A percentile compares a stretch with the other conserved stretches of the same genome.
Conservation (phyloP, 2,113 vertebrate species). For the Ctenodactylus gundi region DNA sequence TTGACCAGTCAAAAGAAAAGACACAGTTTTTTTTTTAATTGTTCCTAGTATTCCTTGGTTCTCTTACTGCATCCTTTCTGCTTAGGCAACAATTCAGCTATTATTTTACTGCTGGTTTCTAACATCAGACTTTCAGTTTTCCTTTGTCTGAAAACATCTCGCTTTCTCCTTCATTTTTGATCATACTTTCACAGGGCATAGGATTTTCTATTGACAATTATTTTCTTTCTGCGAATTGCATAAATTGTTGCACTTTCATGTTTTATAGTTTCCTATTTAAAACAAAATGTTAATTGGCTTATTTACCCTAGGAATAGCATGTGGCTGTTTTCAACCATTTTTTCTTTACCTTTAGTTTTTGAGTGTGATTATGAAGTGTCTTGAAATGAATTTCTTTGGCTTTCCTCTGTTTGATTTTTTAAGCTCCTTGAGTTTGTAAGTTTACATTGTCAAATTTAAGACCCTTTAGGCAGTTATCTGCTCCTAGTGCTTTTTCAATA, state of each 20-base stretch:
- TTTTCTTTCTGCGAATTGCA: not conserved
- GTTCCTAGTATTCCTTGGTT: not conserved
- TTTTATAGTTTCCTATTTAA: not conserved
- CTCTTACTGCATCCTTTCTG: not conserved
- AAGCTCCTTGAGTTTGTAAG: not conserved
- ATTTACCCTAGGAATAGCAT: not conserved
- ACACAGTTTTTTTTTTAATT: too few species aligned
- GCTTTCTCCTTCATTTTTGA: not conserved
- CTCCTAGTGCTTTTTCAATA: not conserved
- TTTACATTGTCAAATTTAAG: not conserved
- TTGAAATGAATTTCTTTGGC: not conserved
- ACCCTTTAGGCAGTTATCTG: not conserved
- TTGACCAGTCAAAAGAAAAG: too few species aligned
- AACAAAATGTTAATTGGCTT: not conserved
- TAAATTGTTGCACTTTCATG: not conserved
- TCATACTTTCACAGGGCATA: not conserved
- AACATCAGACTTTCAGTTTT: not conserved
- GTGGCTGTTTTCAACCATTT: not conserved
- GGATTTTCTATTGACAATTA: not conserved
- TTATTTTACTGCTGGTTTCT: not conserved
- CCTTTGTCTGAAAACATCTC: not conserved
- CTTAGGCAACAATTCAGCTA: not conserved
- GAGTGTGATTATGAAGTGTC: not conserved
- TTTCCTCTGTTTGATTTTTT: not conserved
- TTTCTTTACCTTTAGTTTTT: not conserved